These are phyloP conservation scores for Forbesichthys agassizii DNA, from an alignment of 2,113 vertebrate species.

Conservation along the genomic window DNA sequence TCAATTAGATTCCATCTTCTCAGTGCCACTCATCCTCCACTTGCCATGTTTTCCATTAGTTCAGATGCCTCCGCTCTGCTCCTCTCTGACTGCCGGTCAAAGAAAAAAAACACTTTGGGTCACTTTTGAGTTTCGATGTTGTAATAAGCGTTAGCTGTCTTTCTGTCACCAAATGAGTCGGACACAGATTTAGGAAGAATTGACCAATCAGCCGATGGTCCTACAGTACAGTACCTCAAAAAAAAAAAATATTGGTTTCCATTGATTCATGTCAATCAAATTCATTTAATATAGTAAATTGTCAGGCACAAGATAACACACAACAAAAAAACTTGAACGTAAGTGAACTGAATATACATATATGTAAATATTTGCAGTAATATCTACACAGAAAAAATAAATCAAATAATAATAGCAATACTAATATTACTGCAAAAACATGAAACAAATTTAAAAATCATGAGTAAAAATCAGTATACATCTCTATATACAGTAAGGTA, in stretches of 20 bases:
- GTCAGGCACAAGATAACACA: slow-evolving; percentile 4
- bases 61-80: slow-evolving; percentile 46
- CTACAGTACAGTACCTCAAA: no score
- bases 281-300: no score
- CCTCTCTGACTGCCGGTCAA: slow-evolving; percentile 32
- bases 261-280: no score
- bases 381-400: not conserved
- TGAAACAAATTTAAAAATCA: not conserved
- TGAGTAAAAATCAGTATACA: not conserved
- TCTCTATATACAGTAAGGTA: not conserved
- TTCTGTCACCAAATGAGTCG: slow-evolving; percentile 57
- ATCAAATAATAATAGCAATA: not conserved
- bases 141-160: slow-evolving; percentile 57
- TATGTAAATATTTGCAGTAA: not conserved
- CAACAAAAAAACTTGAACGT: slow-evolving; percentile 50
- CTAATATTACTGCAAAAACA: not conserved
- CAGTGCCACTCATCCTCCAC: slow-evolving; percentile 26
- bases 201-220: not conserved
- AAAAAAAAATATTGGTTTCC: no score
- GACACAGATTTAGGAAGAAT: slow-evolving; percentile 68
- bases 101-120: slow-evolving; percentile 7
- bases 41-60: slow-evolving; percentile 62
- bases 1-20: slow-evolving; percentile 43
- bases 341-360: not conserved
- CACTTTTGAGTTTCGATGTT: slow-evolving; percentile 61